Conservation (phyloP, 2,797 vertebrate species). For the Rhynchonycteris naso region DNA sequence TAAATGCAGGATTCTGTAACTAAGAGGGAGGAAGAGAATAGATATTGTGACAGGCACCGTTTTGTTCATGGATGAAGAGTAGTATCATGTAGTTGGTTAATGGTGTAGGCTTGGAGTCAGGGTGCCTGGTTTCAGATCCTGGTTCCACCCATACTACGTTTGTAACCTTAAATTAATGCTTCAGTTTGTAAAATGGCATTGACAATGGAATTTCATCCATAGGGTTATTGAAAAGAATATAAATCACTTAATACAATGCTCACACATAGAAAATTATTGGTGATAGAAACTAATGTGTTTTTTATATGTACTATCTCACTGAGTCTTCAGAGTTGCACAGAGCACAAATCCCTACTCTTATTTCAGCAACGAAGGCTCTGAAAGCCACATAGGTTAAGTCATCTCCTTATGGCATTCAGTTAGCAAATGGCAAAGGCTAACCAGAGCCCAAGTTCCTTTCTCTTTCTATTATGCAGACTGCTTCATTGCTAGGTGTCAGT, state of each 20-base stretch:
- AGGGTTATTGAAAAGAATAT: constrained; percentile 4
- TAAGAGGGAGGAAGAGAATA: background rate
- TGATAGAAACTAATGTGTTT: background rate
- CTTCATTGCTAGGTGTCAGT: background rate
- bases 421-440: background rate
- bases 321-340: background rate
- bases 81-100: background rate
- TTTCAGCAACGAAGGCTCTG: constrained; percentile 38
- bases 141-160: background rate
- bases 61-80: background rate
- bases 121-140: background rate
- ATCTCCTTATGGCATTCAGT: background rate
- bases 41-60: background rate
- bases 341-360: background rate
- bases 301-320: background rate
- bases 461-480: background rate
- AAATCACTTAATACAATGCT: background rate
- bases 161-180: background rate
- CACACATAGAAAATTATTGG: background rate
- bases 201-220: background rate
- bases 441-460: background rate
- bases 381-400: background rate
- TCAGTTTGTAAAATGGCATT: background rate
- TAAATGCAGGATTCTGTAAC: background rate
- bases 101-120: background rate